Percentiles rank a stretch among this genome's conserved stretches.
Conservation (phyloP, 2,888 invertebrate genomes). For the Cryptops parisi region DNA sequence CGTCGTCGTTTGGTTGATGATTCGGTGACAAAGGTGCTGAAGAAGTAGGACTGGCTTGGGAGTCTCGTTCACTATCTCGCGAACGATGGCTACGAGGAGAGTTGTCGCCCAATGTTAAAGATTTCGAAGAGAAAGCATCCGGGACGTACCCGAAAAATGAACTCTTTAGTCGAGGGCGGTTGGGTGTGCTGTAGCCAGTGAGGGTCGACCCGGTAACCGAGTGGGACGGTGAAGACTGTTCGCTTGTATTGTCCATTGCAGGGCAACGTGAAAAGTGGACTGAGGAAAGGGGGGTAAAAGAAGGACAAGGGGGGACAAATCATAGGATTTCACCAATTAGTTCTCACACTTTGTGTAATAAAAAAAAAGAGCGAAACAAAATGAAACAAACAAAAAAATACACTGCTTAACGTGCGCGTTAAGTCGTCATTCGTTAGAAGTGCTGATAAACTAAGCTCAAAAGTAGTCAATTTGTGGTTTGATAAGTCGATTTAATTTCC, state of each 20-base stretch:
- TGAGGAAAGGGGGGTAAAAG: too few relatives aligned
- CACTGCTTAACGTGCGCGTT: too few relatives aligned
- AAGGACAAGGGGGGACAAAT: too few relatives aligned
- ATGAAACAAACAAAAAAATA: too few relatives aligned
- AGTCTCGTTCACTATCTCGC: neutral
- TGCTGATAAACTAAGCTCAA: too few relatives aligned
- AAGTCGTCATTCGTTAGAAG: too few relatives aligned
- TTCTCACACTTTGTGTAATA: too few relatives aligned
- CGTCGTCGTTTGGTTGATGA: neutral
- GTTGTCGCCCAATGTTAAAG: constrained; percentile 18
- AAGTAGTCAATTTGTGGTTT: too few relatives aligned
- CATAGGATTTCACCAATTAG: too few relatives aligned
- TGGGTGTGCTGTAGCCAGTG: constrained; percentile 1
- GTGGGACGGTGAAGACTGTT: constrained; percentile 6
- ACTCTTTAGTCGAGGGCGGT: constrained; percentile 20
- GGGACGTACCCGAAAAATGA: constrained; percentile 28
- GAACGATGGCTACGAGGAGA: neutral
- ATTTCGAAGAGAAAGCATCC: constrained; percentile 24
- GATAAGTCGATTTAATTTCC: too few relatives aligned
- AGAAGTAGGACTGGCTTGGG: neutral
- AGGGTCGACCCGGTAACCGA: constrained; percentile 6
- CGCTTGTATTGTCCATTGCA: neutral
- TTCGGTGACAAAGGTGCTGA: neutral
- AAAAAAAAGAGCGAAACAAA: too few relatives aligned
- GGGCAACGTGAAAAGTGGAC: neutral